Base-by-base conservation (phyloP, 2,113 vertebrate genomes). In the Sterrhoptilus dennistouni region DNA sequence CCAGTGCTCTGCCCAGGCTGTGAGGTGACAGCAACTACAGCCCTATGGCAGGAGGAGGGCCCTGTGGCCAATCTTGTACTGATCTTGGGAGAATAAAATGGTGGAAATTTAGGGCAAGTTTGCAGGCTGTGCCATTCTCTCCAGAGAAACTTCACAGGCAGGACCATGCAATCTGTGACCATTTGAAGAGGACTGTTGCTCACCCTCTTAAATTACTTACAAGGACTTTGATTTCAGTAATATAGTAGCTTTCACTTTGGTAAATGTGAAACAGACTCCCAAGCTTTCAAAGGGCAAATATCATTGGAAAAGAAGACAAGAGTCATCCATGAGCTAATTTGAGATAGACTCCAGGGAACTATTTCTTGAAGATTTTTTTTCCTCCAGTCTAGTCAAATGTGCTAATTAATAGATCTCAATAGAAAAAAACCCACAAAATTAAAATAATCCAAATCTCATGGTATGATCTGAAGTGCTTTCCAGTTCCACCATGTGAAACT, bases 351-450 rank as follows among this genome's bases (percentile, higher is more conserved):
- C 81, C 72, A 40, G 49, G 44, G 93, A 71, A 59, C 54, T 70
- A 7, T 75, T 90, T 93, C 84, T 38, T 29, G 35, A 57, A 42
- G 36, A 16, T 28, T 25, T 86, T 85, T 85, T 93, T 56, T 33
- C 17, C 50, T 83, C 21, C 27, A 20, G 66, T 91, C 61, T 80
- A 83, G 65, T 85, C 81, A 76, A 84, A 79, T 65, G 54, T 68
- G 61, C 70, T 87, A 94, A 95, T 94, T 91, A 91, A 82, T 83
- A 93, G 78, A 89, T 85, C 74, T 82, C 47, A 49, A 20, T 45
- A 56, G 36, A 1, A 72, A 70, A 78, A 52, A 38, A 71, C 0
- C 9, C 2, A 74, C 14, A 64, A 71, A 82, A 82, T 49, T 60
- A 54, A 89, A 93, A 84, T 56, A 76, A 93, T 57, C 70, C 21